These are phyloP conservation scores for Penelope pileata DNA, from an alignment of 2,113 vertebrate species.

Conservation along the genomic window DNA sequence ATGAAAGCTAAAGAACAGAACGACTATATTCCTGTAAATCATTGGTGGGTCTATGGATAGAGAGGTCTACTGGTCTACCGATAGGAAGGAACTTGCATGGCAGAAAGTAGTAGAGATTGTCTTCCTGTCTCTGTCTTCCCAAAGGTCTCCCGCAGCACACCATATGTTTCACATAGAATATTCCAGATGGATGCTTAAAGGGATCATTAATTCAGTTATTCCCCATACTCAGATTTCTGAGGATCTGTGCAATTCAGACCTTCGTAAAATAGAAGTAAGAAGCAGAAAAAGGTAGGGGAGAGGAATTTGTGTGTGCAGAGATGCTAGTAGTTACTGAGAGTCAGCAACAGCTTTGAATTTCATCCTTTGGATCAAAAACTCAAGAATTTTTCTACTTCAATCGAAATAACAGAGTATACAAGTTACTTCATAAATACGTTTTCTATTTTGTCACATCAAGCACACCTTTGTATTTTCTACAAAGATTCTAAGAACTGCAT, in stretches of 20 bases:
- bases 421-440: background rate
- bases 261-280: background rate
- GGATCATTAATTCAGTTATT: background rate
- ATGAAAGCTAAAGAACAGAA: background rate
- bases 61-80: background rate
- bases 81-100: background rate
- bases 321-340: background rate
- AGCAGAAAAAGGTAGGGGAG: background rate
- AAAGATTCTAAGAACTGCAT: background rate
- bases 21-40: background rate
- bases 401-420: background rate
- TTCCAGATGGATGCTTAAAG: background rate
- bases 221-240: background rate
- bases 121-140: background rate
- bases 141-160: background rate
- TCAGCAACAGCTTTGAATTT: background rate
- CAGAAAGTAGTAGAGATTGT: background rate
- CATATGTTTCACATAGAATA: background rate
- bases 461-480: background rate
- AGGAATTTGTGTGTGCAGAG: background rate
- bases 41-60: background rate
- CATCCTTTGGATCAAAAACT: background rate
- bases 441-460: background rate
- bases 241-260: background rate
- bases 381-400: background rate